Evolutionary conservation across 2,113 vertebrate species (phyloP).

Genomic region (Cyanoliseus patagonus): DNA sequence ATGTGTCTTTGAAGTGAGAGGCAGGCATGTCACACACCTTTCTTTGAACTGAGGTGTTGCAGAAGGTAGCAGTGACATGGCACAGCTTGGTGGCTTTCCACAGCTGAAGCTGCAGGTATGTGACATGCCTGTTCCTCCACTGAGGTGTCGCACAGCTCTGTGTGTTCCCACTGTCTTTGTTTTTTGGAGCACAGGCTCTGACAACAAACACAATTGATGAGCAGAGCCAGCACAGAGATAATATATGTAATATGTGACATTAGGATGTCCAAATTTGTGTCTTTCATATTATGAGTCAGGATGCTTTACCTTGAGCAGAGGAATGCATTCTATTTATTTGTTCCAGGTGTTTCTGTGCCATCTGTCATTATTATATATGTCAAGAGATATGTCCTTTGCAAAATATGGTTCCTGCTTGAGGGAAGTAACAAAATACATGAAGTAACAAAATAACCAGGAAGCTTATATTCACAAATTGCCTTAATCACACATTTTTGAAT

Average conservation of each 20-base stretch:
- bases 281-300: slow-evolving; percentile 6
- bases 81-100: slow-evolving; percentile 67
- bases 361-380: neutral
- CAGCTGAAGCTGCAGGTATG: slow-evolving; percentile 23
- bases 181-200: slow-evolving; percentile 23
- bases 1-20: slow-evolving; percentile 62
- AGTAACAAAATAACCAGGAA: neutral
- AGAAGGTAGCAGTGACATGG: slow-evolving; percentile 45
- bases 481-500: neutral
- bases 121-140: slow-evolving; percentile 23
- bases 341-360: slow-evolving; percentile 38
- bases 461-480: neutral
- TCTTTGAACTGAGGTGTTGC: slow-evolving; percentile 64
- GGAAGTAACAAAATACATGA: neutral
- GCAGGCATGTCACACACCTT: slow-evolving; percentile 46
- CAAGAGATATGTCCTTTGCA: neutral
- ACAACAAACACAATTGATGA: slow-evolving; percentile 34
- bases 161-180: neutral
- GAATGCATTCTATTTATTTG: slow-evolving; percentile 21
- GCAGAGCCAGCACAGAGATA: neutral
- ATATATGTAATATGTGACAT: slow-evolving; percentile 31
- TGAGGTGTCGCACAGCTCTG: neutral
- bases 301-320: slow-evolving; percentile 3
- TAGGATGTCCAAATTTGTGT: slow-evolving; percentile 3
- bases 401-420: neutral